phyloP scores from a whole-genome alignment of 2,888 invertebrate genomes.

The Orthosia gracilis region DNA sequence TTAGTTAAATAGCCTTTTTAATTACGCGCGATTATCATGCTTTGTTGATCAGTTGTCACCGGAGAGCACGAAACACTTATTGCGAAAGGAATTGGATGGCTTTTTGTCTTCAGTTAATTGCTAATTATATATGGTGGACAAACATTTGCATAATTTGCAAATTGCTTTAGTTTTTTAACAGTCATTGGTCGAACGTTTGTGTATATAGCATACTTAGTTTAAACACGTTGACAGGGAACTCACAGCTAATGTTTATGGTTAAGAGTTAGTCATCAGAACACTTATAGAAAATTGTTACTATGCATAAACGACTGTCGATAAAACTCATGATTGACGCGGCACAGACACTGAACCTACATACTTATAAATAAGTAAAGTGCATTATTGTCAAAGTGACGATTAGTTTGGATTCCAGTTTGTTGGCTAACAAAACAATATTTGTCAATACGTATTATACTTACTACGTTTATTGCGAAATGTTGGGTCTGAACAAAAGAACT shows the following conservation, averaged over 20 bases:
- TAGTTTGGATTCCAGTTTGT: constrained; percentile 13
- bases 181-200: constrained; percentile 40
- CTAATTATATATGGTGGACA: constrained; percentile 43
- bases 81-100: constrained; percentile 35
- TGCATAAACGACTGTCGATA: constrained; percentile 44
- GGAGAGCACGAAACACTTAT: constrained; percentile 38
- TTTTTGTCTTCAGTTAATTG: constrained; percentile 57
- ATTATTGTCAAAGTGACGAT: constrained; percentile 44
- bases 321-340: constrained; percentile 28
- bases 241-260: constrained; percentile 27
- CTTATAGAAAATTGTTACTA: constrained; percentile 49
- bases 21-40: constrained; percentile 15
- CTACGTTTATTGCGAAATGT: neutral
- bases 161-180: constrained; percentile 36
- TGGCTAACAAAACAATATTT: constrained; percentile 14
- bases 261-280: constrained; percentile 53
- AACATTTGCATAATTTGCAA: constrained; percentile 59
- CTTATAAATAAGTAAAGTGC: constrained; percentile 37
- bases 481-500: constrained; percentile 1
- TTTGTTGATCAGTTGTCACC: constrained; percentile 28
- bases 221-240: constrained; percentile 39
- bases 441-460: constrained; percentile 9
- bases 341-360: constrained; percentile 26
- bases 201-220: constrained; percentile 22
- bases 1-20: constrained; percentile 19